Percentiles rank a stretch among this genome's conserved stretches.
phyloP scores from a whole-genome alignment of 2,888 invertebrate species.

The Yponomeuta evonymella region DNA sequence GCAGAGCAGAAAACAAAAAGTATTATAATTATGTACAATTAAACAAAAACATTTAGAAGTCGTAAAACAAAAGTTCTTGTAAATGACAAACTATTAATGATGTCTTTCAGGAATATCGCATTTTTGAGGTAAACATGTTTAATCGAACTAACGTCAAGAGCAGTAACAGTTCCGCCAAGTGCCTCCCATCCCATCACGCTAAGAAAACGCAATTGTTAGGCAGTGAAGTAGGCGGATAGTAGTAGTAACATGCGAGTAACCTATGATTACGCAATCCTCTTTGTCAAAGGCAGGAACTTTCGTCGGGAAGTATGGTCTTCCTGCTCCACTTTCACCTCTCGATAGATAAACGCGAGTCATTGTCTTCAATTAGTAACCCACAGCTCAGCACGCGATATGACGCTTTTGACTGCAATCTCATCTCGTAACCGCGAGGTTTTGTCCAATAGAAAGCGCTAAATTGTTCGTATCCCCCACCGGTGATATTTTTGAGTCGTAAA shows the following conservation, averaged over 20 bases:
- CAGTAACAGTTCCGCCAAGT: not conserved
- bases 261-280: not conserved
- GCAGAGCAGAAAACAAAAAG: no score
- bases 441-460: constrained; percentile 1
- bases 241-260: not conserved
- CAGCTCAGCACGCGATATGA: constrained; percentile 8
- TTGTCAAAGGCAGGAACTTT: not conserved
- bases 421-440: constrained; percentile 3
- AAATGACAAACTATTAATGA: no score
- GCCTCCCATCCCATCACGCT: not conserved
- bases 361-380: not conserved
- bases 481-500: constrained; percentile 1
- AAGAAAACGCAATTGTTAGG: not conserved
- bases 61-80: no score
- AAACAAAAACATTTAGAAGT: no score
- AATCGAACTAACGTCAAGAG: no score
- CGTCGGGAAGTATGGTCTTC: not conserved
- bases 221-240: not conserved
- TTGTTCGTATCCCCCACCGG: not conserved
- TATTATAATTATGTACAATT: no score
- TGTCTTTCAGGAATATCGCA: no score
- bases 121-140: not conserved
- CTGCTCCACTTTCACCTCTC: constrained; percentile 12
- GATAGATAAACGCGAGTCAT: constrained; percentile 5
- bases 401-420: not conserved